A percentile compares a stretch with the other conserved stretches of the same genome.
These are phyloP conservation scores for Percopsis transmontana DNA, from an alignment of 2,113 vertebrate species.

Conservation along the genomic window DNA sequence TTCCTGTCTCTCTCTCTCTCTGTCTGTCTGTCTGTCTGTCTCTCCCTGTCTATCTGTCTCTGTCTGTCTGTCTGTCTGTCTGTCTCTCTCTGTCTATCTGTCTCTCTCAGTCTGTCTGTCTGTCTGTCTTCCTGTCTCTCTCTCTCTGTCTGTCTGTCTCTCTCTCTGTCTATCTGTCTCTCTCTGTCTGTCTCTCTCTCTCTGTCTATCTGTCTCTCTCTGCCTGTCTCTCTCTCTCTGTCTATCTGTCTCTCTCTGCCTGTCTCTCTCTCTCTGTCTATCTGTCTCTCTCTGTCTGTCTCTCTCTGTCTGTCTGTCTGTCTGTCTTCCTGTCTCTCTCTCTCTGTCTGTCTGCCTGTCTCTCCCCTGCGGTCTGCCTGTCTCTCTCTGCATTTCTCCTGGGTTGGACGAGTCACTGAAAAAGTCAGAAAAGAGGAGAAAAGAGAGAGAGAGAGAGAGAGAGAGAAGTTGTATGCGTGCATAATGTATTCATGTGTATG, in stretches of 20 bases:
- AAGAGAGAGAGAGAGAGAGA: constrained; percentile 23
- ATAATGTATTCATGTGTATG: constrained; percentile 18
- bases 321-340: constrained; percentile 3
- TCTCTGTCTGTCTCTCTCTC: neutral
- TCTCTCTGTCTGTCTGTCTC: neutral
- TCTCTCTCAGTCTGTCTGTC: too few relatives aligned
- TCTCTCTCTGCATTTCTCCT: constrained; percentile 52
- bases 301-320: constrained; percentile 13
- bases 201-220: constrained; percentile 15
- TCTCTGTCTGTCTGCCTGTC: neutral
- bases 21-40: neutral
- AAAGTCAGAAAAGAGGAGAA: constrained; percentile 46
- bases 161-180: constrained; percentile 9
- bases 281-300: neutral
- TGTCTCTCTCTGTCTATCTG: constrained; percentile 35
- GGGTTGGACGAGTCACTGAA: constrained; percentile 75
- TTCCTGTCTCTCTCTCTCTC: constrained; percentile 19
- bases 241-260: neutral
- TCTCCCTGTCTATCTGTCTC: too few relatives aligned
- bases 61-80: neutral
- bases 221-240: constrained; percentile 35
- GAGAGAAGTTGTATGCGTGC: constrained; percentile 52
- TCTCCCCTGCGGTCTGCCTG: neutral
- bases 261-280: constrained; percentile 14
- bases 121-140: neutral